Conservation (phyloP, 2,113 vertebrate species). For the Etheostoma spectabile region DNA sequence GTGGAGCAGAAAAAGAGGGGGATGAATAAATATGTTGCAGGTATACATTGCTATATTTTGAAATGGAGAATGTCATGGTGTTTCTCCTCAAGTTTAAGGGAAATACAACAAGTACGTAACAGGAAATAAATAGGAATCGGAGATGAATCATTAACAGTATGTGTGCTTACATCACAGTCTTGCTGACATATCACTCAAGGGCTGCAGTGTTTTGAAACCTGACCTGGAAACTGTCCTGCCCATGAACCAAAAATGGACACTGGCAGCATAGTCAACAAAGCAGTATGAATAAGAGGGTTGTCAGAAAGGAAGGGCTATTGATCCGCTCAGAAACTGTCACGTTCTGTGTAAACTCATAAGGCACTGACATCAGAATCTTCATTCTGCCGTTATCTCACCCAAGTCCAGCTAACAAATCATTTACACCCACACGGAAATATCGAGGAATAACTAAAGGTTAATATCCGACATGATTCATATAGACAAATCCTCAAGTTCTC, state of each 20-base stretch:
- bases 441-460: slow-evolving; percentile 73
- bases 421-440: slow-evolving; percentile 75
- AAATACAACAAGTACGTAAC: slow-evolving; percentile 5
- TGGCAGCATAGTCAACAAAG: slow-evolving; percentile 71
- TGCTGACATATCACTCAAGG: slow-evolving; percentile 63
- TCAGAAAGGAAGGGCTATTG: slow-evolving; percentile 75
- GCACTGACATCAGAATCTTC: slow-evolving; percentile 69
- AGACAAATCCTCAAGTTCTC: slow-evolving; percentile 22
- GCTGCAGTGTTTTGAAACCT: slow-evolving; percentile 73
- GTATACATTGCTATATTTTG: background rate
- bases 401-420: slow-evolving; percentile 77
- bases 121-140: slow-evolving; percentile 12
- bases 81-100: slow-evolving; percentile 20
- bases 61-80: background rate
- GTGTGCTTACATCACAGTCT: slow-evolving; percentile 64
- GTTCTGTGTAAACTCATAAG: slow-evolving; percentile 74
- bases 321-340: slow-evolving; percentile 69
- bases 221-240: slow-evolving; percentile 78
- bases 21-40: slow-evolving; percentile 39
- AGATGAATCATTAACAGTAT: slow-evolving; percentile 70
- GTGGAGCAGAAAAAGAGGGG: background rate
- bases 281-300: slow-evolving; percentile 80
- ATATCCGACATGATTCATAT: slow-evolving; percentile 53
- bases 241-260: slow-evolving; percentile 75
- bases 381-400: slow-evolving; percentile 77